A percentile compares a stretch with the other conserved stretches of the same genome.
phyloP scores from a whole-genome alignment of 1,140 invertebrate genomes.

The Rhizoglyphus robini region DNA sequence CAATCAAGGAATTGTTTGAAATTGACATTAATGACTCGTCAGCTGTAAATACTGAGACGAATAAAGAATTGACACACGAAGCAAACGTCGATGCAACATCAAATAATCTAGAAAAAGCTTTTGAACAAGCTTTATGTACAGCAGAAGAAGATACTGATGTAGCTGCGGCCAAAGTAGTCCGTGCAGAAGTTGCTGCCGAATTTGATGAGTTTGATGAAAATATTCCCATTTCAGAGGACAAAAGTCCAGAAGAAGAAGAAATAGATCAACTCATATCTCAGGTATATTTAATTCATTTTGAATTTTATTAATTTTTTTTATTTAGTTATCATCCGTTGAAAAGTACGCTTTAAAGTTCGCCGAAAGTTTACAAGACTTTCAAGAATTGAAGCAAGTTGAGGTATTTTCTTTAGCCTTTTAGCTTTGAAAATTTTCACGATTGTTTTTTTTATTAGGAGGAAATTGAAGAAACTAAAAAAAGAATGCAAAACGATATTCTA shows the following conservation, averaged over 20 bases:
- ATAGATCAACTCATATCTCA: conserved; percentile 65
- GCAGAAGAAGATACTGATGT: conserved; percentile 91
- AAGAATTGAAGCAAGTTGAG: conserved; percentile 70
- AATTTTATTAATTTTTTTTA: conserved; percentile 8
- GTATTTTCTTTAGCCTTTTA: conserved; percentile 34
- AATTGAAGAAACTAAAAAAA: conserved; percentile 12
- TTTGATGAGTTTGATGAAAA: conserved; percentile 92
- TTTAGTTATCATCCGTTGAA: conserved; percentile 74
- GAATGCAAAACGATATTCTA: neutral
- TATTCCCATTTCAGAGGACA: conserved; percentile 66
- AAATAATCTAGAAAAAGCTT: neutral
- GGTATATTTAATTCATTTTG: conserved; percentile 38
- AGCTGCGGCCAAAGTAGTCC: conserved; percentile 70
- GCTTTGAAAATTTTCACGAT: conserved; percentile 28
- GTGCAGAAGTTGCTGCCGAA: conserved; percentile 82
- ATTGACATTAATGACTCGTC: too few relatives aligned
- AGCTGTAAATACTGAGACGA: conserved; percentile 39
- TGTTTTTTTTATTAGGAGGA: neutral
- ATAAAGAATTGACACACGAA: conserved; percentile 44
- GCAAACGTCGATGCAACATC: neutral
- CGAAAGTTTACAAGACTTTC: conserved; percentile 70
- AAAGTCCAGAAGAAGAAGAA: conserved; percentile 62
- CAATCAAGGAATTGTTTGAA: conserved; percentile 81
- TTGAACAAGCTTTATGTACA: conserved; percentile 55
- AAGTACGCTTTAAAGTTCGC: conserved; percentile 82